Evolutionary conservation across 2,888 invertebrate species (phyloP), one percentile per base, ranked within the genome.

Genomic region (Microdon myrmicae): DNA sequence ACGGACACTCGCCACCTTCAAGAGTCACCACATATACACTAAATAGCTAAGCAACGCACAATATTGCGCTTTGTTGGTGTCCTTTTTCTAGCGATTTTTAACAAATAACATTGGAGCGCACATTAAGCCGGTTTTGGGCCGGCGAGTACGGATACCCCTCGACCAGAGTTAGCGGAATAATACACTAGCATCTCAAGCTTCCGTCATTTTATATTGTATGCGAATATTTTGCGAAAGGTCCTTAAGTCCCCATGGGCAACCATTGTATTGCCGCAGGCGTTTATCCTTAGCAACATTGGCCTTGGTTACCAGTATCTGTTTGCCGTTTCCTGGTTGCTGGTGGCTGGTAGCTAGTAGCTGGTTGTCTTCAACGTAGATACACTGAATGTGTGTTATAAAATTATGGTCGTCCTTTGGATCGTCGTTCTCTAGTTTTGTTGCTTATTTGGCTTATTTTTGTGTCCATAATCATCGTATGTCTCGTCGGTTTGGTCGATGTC

Each of bases 201-300:
- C n/a, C n/a, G n/a, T n/a, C n/a, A n/a, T n/a, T 29, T 23, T 37
- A 43, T 39, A 31, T 44, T 48, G 19, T 37, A 43, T 37, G 22
- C 43, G 14, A 51, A 44, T 44, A 56, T 64, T 55, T 38, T 41
- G 13, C 12, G 37, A 64, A 48, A 44, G 51, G 51, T 51, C 58
- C 64, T 64, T 47, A 51, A 51, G 51, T 64, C 64, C 64, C 64
- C 58, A 58, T 31, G 58, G 64, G 61, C 64, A 64, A 64, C 58
- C 64, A 53, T 56, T 58, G 64, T 64, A 58, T 58, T 58, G 58
- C 56, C 64, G 58, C 51, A 58, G 19, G 31, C 58, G 56, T 45
- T 47, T 64, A 47, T 64, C 64, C 58, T 41, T 58, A 58, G 64
- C 26, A 64, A 64, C 58, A 58, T 58, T 58, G 51, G 51, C 41